phyloP scores from a whole-genome alignment of 2,888 invertebrate genomes.

The Lampropteryx suffumata region DNA sequence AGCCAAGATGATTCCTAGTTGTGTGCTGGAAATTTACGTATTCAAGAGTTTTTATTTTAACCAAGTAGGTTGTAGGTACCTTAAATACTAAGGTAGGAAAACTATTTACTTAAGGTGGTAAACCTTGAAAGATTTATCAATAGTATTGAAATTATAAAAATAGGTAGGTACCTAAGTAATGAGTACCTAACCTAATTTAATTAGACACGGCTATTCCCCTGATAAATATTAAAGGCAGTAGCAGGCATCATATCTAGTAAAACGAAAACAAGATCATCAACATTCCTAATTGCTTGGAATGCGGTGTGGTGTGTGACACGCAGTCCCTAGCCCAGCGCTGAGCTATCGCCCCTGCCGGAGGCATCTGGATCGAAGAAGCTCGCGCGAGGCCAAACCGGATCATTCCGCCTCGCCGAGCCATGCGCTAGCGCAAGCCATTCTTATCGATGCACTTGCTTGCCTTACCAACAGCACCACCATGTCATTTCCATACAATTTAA shows the following conservation, averaged over 20 bases:
- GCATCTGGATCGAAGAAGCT: constrained; percentile 63
- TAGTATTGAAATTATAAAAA: too few relatives aligned
- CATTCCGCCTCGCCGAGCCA: constrained; percentile 51
- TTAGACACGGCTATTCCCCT: too few relatives aligned
- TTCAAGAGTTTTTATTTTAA: too few relatives aligned
- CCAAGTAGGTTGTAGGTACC: too few relatives aligned
- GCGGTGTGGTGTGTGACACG: constrained; percentile 57
- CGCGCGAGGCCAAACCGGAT: constrained; percentile 57
- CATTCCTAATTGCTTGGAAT: constrained; percentile 68
- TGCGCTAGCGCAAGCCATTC: constrained; percentile 35
- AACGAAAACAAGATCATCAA: constrained; percentile 40
- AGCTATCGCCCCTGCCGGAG: constrained; percentile 50
- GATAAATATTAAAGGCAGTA: not conserved
- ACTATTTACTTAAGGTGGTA: too few relatives aligned
- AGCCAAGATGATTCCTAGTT: too few relatives aligned
- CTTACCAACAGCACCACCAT: constrained; percentile 21
- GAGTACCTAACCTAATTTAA: too few relatives aligned
- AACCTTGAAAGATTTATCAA: too few relatives aligned
- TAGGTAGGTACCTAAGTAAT: too few relatives aligned
- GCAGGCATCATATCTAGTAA: constrained; percentile 21
- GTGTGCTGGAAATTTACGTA: too few relatives aligned
- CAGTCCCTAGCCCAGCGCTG: constrained; percentile 44
- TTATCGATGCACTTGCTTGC: constrained; percentile 42
- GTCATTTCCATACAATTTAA: constrained; percentile 23
- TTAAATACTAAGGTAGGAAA: too few relatives aligned